Evolutionary conservation across 1,140 invertebrate genomes (phyloP).

Genomic region (Drosophila murphyi): DNA sequence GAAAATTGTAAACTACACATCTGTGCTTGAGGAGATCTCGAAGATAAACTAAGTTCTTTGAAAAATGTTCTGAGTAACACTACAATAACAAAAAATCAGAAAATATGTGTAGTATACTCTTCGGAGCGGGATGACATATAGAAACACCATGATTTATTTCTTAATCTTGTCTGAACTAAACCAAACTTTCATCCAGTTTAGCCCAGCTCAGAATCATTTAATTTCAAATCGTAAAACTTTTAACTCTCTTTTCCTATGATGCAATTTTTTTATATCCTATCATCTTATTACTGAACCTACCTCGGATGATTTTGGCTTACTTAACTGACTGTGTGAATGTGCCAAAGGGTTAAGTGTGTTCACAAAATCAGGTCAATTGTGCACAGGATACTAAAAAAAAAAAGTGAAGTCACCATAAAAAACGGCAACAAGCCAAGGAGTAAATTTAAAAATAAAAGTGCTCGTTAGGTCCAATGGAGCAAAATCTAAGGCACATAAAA

Average conservation of each 20-base stretch:
- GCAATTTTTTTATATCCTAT: background rate
- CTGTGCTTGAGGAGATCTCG: too few relatives aligned
- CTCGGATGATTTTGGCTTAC: constrained; percentile 10
- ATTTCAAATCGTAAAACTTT: background rate
- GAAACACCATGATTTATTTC: too few relatives aligned
- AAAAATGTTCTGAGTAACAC: background rate
- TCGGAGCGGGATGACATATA: too few relatives aligned
- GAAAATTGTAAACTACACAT: too few relatives aligned
- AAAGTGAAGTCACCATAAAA: constrained; percentile 57
- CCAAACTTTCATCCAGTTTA: too few relatives aligned
- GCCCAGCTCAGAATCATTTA: background rate
- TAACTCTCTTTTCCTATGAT: too few relatives aligned
- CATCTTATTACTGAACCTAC: constrained; percentile 3
- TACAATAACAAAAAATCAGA: background rate
- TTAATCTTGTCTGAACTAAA: too few relatives aligned
- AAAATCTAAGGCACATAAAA: constrained; percentile 38
- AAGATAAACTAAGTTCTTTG: background rate
- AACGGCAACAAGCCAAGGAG: constrained; percentile 24
- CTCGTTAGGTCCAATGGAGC: constrained; percentile 53
- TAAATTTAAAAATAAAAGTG: constrained; percentile 33
- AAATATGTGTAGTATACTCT: background rate
- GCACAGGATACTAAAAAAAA: constrained; percentile 62
- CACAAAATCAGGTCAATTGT: constrained; percentile 79
- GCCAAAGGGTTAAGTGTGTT: constrained; percentile 76
- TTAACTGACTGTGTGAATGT: constrained; percentile 21